Evolutionary conservation across 2,888 invertebrate genomes (phyloP), one percentile per base, ranked within the genome.

Genomic region (Tetranychus truncatus): DNA sequence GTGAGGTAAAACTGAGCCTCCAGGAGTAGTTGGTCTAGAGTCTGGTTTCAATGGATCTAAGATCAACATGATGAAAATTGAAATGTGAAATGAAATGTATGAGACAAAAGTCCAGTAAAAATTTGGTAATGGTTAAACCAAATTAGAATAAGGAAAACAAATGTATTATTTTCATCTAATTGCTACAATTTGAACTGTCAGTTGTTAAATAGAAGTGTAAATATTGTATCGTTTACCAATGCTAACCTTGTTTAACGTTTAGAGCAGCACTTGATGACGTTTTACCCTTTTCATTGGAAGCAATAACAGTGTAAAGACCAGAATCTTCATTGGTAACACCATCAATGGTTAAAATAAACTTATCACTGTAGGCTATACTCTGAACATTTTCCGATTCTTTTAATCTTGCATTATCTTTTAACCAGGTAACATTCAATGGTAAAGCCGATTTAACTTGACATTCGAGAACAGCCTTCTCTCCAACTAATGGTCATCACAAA

Each of bases 251-350:
- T 69, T 69, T 78, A n/a, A 82, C 80, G 45, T 79, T 79, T n/a
- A 83, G 78, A 20, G 78, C 77, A 45, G 80, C 80, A 20, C 78
- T 78, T 6, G 81, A 81, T 76, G 20, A 18, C n/a, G 45, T 66
- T 74, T 74, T 44, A n/a, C 85, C 85, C 65, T 84, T 85, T 11
- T 82, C 81, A 78, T 86, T 86, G 75, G 82, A 81, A 3, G 85
- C 84, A 8, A 83, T 81, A 78, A 84, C 84, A 65, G 83, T 82
- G 77, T 85, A 85, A 71, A 82, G 80, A 7, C 85, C 85, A 65
- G 82, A 81, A 79, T 86, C 85, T 4, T 46, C 69, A 24, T 44
- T n/a, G n/a, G 34, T 24, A 1, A 73, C n/a, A 15, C 44, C 69
- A 69, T 69, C 24, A 20, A 24, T 69, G 15, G 69, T 55, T 15